A percentile compares a stretch with the other conserved stretches of the same genome.
phyloP scores from a whole-genome alignment of 2,797 vertebrate species.

The Xerus rutilus region DNA sequence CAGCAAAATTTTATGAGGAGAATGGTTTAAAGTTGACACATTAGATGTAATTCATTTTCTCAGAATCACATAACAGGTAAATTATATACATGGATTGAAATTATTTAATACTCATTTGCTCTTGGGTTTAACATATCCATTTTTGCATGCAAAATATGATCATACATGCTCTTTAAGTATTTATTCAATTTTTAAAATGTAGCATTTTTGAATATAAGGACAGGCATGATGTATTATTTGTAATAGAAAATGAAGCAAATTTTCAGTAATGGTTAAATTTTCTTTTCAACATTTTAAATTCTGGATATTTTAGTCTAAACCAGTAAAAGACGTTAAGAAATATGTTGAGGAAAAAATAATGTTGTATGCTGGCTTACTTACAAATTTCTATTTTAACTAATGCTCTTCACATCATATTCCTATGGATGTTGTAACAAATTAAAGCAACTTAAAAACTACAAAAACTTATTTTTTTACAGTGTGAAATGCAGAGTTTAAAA shows the following conservation, averaged over 20 bases:
- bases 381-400: background rate
- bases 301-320: background rate
- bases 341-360: background rate
- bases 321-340: background rate
- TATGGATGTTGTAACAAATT: background rate
- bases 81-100: conserved; percentile 20
- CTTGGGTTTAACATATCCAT: background rate
- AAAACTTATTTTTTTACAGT: background rate
- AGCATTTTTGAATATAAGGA: background rate
- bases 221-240: background rate
- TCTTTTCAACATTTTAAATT: background rate
- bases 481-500: background rate
- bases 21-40: background rate
- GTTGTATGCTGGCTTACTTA: background rate
- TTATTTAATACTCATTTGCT: background rate
- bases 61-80: background rate
- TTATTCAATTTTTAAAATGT: background rate
- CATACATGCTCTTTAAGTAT: background rate
- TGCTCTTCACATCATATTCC: background rate
- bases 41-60: background rate
- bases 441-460: background rate
- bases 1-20: background rate
- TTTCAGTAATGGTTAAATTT: background rate
- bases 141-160: conserved; percentile 36
- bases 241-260: background rate